Evolutionary conservation across 2,888 invertebrate species (phyloP), one percentile per base, ranked within the genome.

Genomic region (Heliothis peltigera): DNA sequence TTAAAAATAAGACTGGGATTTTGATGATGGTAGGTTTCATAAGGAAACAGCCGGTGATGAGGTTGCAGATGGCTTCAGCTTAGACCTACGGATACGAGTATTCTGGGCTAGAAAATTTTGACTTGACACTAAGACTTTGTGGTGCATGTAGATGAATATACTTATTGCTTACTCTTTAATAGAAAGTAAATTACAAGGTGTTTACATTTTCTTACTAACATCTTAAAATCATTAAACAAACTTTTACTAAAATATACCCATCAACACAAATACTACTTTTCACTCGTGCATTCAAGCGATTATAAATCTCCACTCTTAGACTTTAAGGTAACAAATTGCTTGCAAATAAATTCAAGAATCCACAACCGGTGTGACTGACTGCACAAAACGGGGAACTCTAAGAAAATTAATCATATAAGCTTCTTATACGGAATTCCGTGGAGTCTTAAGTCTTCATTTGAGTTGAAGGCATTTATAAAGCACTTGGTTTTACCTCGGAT

Each of bases 401-500:
- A 81, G 80, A 79, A 84, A 84, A 85, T 84, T 85, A 85, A 87
- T 86, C 84, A 84, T 81, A 83, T 87, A 85, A 87, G 85, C 85
- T 80, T 66, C 85, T 85, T 86, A 86, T 80, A 75, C 65, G 54
- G 65, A 79, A 82, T 82, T 75, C 80, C 47, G 53, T 7, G 43
- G 44, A 60, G 77, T 74, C 76, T 84, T 80, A 80, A 81, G 77
- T 79, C 79, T 75, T 77, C 74, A 81, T 81, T 80, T 75, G 76
- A 81, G 79, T 78, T 77, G 70, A 61, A 69, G 69, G 73, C 70
- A 74, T 82, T 81, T 69, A 70, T 59, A 49, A n/a, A 68, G 46
- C 52, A 61, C 48, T 60, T 60, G 64, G 46, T 60, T 47, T 44
- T 64, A 56, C 35, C 35, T 64, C 63, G 6, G 17, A 1, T 39